phyloP scores from a whole-genome alignment of 2,113 vertebrate species.

The Notarius quadriscutis region DNA sequence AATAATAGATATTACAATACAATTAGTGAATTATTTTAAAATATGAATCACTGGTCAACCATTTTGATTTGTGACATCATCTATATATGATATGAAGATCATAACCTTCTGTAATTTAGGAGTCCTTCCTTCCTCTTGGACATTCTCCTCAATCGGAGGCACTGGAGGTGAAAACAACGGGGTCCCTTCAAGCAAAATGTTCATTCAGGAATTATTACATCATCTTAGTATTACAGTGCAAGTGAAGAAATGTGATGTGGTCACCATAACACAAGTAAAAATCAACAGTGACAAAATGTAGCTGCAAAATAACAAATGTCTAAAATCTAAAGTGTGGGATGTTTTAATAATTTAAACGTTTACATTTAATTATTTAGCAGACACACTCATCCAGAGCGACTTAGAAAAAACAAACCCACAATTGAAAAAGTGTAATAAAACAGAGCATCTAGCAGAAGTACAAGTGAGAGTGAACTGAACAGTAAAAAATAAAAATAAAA shows the following conservation, averaged over 20 bases:
- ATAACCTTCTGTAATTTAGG: slow-evolving; percentile 78
- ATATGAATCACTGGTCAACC: not conserved
- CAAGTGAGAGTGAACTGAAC: no score
- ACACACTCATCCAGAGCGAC: not conserved
- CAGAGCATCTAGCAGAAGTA: not conserved
- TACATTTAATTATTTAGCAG: not conserved
- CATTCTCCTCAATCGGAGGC: slow-evolving; percentile 75
- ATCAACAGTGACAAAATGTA: not conserved
- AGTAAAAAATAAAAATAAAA: no score
- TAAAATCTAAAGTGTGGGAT: not conserved
- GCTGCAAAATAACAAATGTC: not conserved
- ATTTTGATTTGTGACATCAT: not conserved
- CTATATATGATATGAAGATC: not conserved
- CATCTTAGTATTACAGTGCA: not conserved
- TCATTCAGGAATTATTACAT: not conserved
- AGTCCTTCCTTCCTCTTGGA: slow-evolving; percentile 69
- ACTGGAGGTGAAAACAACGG: slow-evolving; percentile 75
- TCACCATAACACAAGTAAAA: not conserved
- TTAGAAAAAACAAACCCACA: not conserved
- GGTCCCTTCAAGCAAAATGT: slow-evolving; percentile 29
- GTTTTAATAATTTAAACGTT: not conserved
- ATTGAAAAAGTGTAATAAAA: not conserved
- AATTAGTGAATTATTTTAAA: not conserved
- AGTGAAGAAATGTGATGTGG: not conserved
- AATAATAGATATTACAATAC: not conserved